phyloP scores from a whole-genome alignment of 30 jellyfish, hydroid and myxozoan genomes.

The Hydra vulgaris region DNA sequence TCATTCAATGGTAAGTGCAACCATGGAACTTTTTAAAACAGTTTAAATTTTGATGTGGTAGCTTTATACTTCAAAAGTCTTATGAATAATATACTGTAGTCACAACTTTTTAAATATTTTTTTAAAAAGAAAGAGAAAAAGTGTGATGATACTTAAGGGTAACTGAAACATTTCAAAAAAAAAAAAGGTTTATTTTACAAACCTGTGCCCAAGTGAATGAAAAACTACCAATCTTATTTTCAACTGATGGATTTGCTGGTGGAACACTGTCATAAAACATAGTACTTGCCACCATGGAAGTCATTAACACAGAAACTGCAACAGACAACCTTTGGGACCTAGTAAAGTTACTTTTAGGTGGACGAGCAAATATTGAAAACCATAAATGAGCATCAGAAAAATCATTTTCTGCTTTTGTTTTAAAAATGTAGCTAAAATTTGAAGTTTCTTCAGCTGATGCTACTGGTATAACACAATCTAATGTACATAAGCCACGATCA shows the following conservation, averaged over 20 bases:
- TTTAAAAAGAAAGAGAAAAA: too few relatives aligned
- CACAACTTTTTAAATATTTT: too few relatives aligned
- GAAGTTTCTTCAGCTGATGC: slow-evolving; percentile 68
- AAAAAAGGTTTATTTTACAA: too few relatives aligned
- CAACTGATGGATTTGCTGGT: slow-evolving; percentile 63
- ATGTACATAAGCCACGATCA: slow-evolving; percentile 69
- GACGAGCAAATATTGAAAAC: slow-evolving; percentile 93
- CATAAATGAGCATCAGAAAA: slow-evolving; percentile 79
- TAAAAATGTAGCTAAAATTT: slow-evolving; percentile 74
- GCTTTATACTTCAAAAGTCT: too few relatives aligned
- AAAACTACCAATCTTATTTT: slow-evolving; percentile 62
- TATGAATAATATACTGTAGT: too few relatives aligned
- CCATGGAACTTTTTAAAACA: too few relatives aligned
- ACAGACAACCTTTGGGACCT: slow-evolving; percentile 87
- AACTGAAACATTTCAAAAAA: too few relatives aligned
- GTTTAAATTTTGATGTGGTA: too few relatives aligned
- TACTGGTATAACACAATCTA: slow-evolving; percentile 80
- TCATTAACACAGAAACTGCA: slow-evolving; percentile 65
- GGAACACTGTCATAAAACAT: slow-evolving; percentile 70
- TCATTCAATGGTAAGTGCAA: too few relatives aligned
- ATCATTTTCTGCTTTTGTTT: slow-evolving; percentile 71
- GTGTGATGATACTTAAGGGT: too few relatives aligned
- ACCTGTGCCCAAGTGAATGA: slow-evolving; percentile 91
- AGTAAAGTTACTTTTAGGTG: too few relatives aligned
- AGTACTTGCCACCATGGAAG: slow-evolving; percentile 85